These are phyloP conservation scores for Chauna torquata DNA, from an alignment of 2,113 vertebrate genomes.

Conservation along the genomic window DNA sequence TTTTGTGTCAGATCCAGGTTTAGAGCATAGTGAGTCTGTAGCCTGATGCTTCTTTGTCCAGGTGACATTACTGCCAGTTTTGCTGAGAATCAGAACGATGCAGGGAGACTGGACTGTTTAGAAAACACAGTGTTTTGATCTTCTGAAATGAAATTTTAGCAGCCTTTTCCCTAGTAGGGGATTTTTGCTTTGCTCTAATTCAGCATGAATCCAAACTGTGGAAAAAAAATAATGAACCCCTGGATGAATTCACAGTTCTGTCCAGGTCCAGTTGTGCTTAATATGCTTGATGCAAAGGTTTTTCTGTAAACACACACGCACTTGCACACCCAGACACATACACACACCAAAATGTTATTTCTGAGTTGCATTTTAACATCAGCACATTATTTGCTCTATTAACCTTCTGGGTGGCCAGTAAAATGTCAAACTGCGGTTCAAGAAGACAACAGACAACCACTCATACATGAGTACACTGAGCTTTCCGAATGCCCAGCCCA, in stretches of 20 bases:
- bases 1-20: background rate
- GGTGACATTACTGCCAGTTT: background rate
- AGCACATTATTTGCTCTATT: background rate
- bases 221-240: background rate
- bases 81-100: background rate
- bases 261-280: background rate
- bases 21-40: background rate
- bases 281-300: background rate
- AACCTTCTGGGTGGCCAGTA: constrained; percentile 45
- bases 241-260: background rate
- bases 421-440: constrained; percentile 24
- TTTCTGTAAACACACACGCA: background rate
- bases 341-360: background rate
- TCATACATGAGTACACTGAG: background rate
- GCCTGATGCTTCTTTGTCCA: background rate
- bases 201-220: background rate
- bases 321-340: background rate
- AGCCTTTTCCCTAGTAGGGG: background rate
- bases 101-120: background rate
- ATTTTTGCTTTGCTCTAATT: background rate
- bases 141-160: background rate
- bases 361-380: background rate
- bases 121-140: background rate
- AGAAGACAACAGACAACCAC: background rate
- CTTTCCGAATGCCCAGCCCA: background rate